These are phyloP conservation scores for Eugnorisma glareosa DNA, from an alignment of 2,888 invertebrate genomes.

Conservation along the genomic window DNA sequence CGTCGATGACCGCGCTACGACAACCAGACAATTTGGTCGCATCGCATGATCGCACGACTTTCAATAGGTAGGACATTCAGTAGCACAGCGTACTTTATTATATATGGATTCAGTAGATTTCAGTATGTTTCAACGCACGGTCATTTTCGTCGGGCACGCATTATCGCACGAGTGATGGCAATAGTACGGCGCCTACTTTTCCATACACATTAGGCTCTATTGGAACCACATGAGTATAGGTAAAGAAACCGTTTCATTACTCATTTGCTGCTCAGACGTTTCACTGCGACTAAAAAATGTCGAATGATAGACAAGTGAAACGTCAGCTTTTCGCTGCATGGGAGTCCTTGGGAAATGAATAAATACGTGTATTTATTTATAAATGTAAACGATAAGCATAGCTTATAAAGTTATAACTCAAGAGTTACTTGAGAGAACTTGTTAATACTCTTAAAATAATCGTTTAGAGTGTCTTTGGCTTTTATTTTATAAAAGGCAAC, in stretches of 20 bases:
- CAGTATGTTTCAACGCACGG: too few species aligned
- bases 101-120: too few species aligned
- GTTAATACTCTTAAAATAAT: constrained; percentile 26
- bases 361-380: not conserved
- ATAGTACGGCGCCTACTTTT: too few species aligned
- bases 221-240: not conserved
- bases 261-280: not conserved
- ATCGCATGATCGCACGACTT: too few species aligned
- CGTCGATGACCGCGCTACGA: too few species aligned
- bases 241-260: not conserved
- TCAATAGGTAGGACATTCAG: too few species aligned
- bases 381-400: not conserved
- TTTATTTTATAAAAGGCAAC: not conserved
- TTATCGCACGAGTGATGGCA: too few species aligned
- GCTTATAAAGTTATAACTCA: constrained; percentile 24
- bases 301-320: not conserved
- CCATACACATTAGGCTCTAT: too few species aligned
- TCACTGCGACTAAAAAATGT: not conserved
- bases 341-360: not conserved
- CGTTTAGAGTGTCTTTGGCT: constrained; percentile 27
- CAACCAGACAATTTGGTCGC: too few species aligned
- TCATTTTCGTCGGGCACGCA: too few species aligned
- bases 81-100: too few species aligned
- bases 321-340: not conserved
- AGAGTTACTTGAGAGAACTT: constrained; percentile 19